Evolutionary conservation across 2,113 vertebrate genomes (phyloP).

Genomic region (Corythornis madagascariensis): DNA sequence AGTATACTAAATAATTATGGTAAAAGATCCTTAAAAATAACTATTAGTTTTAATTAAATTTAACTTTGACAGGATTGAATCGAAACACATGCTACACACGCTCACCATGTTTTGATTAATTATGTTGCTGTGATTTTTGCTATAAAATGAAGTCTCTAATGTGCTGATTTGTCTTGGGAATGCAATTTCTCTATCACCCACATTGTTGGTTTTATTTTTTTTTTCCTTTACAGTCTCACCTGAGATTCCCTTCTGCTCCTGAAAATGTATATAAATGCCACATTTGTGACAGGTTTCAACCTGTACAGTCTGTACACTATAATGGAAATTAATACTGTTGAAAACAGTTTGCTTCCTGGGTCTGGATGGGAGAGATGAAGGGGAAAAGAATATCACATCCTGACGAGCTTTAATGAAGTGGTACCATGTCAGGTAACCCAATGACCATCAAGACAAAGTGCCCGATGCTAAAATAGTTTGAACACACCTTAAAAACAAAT

Average conservation of each 20-base stretch:
- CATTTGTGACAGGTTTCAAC: slow-evolving; percentile 12
- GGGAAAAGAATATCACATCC: background rate
- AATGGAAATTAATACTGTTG: background rate
- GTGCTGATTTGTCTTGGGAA: slow-evolving; percentile 32
- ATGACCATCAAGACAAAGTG: background rate
- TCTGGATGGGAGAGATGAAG: background rate
- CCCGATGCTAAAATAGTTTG: background rate
- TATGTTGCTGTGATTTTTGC: slow-evolving; percentile 44
- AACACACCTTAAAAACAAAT: background rate
- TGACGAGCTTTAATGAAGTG: background rate
- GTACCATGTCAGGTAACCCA: background rate
- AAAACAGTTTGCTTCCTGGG: background rate
- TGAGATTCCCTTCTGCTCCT: background rate
- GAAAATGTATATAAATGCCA: slow-evolving; percentile 37
- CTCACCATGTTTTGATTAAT: slow-evolving; percentile 27
- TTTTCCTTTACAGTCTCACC: background rate
- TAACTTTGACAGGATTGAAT: slow-evolving; percentile 59
- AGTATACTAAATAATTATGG: slow-evolving; percentile 47
- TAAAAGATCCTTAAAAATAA: slow-evolving; percentile 66
- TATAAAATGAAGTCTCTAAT: background rate
- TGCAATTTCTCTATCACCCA: background rate
- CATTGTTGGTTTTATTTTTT: background rate
- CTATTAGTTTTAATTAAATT: slow-evolving; percentile 70
- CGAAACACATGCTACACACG: slow-evolving; percentile 52
- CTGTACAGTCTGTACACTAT: background rate